Percentiles rank a stretch among this genome's conserved stretches.
Evolutionary conservation across 2,113 vertebrate species (phyloP).

Genomic region (Sorex araneus): DNA sequence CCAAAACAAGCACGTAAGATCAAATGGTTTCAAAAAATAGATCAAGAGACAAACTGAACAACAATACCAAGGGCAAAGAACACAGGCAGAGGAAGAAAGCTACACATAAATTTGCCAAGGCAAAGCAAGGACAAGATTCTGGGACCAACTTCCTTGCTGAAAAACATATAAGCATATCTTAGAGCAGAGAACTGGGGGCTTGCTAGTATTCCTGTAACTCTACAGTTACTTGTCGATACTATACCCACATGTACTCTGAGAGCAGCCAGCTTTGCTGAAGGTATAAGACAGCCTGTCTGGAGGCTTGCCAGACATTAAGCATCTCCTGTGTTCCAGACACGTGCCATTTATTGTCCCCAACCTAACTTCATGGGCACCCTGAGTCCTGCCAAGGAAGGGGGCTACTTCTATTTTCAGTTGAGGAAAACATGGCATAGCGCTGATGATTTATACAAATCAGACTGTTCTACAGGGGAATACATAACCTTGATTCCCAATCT

Average conservation of each 20-base stretch:
- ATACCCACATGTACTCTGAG: not conserved
- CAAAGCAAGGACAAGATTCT: not conserved
- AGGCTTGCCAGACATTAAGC: not conserved
- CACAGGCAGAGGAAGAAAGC: not conserved
- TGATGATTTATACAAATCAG: not conserved
- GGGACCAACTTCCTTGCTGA: not conserved
- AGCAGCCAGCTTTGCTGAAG: not conserved
- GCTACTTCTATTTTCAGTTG: not conserved
- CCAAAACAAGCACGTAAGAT: slow-evolving; percentile 1
- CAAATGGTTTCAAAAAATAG: slow-evolving; percentile 55
- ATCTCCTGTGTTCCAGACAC: not conserved
- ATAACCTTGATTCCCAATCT: not conserved
- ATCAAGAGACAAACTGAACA: slow-evolving; percentile 22
- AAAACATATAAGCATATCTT: accelerated
- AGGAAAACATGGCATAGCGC: not conserved
- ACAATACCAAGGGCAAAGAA: not conserved
- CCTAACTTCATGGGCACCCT: not conserved
- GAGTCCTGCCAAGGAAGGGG: not conserved
- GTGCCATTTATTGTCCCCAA: not conserved
- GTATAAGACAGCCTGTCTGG: not conserved
- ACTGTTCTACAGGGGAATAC: not conserved
- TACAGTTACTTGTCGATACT: not conserved
- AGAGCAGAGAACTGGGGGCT: not conserved
- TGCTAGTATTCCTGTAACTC: too few species aligned
- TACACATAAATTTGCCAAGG: too few species aligned